Evolutionary conservation across 2,888 invertebrate genomes (phyloP).

Genomic region (Nebria brevicollis): DNA sequence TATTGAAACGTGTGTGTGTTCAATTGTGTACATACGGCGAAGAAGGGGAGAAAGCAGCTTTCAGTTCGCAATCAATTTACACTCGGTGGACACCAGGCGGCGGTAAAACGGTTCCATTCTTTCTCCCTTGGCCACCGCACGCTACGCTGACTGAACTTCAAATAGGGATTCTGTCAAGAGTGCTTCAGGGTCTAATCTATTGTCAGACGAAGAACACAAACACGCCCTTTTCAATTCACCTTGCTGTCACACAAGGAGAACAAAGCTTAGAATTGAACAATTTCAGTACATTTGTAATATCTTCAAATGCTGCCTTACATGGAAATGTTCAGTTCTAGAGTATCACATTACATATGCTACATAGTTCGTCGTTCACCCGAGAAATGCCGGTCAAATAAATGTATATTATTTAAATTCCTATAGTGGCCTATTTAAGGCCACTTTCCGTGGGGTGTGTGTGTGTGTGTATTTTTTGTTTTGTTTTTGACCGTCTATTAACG

Average conservation of each 20-base stretch:
- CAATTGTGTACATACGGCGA: background rate
- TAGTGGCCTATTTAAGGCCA: background rate
- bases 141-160: background rate
- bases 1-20: background rate
- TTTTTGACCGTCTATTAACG: conserved; percentile 39
- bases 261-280: too few species aligned
- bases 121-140: background rate
- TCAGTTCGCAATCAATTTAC: conserved; percentile 14
- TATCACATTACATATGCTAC: too few species aligned
- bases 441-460: background rate
- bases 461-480: background rate
- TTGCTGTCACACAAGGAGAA: too few species aligned
- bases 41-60: background rate
- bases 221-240: background rate
- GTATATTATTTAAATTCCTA: background rate
- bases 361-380: background rate
- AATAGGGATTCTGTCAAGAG: background rate
- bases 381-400: background rate
- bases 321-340: too few species aligned
- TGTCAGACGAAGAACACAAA: background rate
- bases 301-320: too few species aligned
- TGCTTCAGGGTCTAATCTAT: background rate
- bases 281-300: too few species aligned
- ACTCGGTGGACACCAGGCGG: background rate
- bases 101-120: background rate